Base-by-base conservation (phyloP, 1,140 invertebrate genomes). In the Drosophila pachea region DNA sequence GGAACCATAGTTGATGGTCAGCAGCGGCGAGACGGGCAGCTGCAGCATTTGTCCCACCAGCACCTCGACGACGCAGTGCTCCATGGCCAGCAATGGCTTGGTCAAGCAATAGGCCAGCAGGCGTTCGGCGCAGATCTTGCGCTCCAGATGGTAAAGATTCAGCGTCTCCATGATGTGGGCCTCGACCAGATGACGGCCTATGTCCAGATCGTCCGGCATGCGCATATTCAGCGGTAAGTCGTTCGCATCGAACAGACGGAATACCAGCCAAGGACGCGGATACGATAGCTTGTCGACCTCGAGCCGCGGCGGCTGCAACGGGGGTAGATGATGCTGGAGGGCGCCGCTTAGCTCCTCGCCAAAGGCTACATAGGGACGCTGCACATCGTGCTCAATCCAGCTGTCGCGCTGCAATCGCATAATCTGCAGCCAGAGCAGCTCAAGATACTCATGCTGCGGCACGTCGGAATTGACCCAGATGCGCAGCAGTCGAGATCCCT, bases 361-460 rank as follows among this genome's bases (percentile, higher is more conserved):
- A 91, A 99, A 99, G 0, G 96, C 95, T 29, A 98, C 90, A 89
- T 99, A 99, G 0, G 97, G 97, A 47, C 98, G 92, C 6, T 94
- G 92, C 86, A 99, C 97, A 87, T 99, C 97, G 78, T 97, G 97
- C 87, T 99, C 98, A 22, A 94, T 93, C 98, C 98, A 99, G 87
- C 97, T 97, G 78, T 97, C 96, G 71, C 95, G 93, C 40, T 94
- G 92, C 7, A 99, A 90, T 79, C 98, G 97, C 71, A 95, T 31
- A 11, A 98, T 94, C 91, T 99, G 98, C 7, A 95, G 94, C 97
- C 97, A 99, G 0, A 99, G 91, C 87, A 97, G 98, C 86, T 99
- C 98, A 54, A 99, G 90, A 88, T 99, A 99, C 91, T 99, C 98
- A 90, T 99, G 97, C 89, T 99, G 98, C 94, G 96, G 96, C 12